Evolutionary conservation across 2,888 invertebrate species (phyloP).

Genomic region (Hypena proboscidalis): DNA sequence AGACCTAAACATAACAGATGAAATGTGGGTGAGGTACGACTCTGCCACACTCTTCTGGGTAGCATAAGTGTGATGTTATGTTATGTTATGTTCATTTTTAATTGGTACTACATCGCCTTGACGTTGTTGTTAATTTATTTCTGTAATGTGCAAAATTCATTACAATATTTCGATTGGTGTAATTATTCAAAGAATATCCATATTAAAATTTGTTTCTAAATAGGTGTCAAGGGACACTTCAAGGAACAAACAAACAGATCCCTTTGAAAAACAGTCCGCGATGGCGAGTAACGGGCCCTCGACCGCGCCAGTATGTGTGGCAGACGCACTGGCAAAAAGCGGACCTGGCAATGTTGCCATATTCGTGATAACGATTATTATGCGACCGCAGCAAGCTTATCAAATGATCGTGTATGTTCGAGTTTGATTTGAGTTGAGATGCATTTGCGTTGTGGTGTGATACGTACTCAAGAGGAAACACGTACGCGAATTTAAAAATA

Average conservation of each 20-base stretch:
- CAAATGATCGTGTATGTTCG: constrained; percentile 39
- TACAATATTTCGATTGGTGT: too few relatives aligned
- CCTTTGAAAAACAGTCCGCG: constrained; percentile 14
- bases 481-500: too few relatives aligned
- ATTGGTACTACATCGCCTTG: too few relatives aligned
- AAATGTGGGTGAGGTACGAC: too few relatives aligned
- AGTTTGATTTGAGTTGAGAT: constrained; percentile 33
- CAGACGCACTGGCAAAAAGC: constrained; percentile 65
- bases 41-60: too few relatives aligned
- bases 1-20: too few relatives aligned
- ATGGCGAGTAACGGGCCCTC: constrained; percentile 62
- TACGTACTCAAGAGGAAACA: constrained; percentile 14
- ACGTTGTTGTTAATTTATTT: too few relatives aligned
- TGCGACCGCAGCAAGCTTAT: constrained; percentile 49
- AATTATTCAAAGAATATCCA: too few relatives aligned
- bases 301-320: constrained; percentile 67
- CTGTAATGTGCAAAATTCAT: too few relatives aligned
- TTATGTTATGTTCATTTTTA: too few relatives aligned
- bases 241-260: constrained; percentile 22
- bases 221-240: constrained; percentile 20
- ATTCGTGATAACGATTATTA: constrained; percentile 70
- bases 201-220: constrained; percentile 8
- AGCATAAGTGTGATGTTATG: too few relatives aligned
- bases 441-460: constrained; percentile 13
- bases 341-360: constrained; percentile 55